Evolutionary conservation across 1,140 invertebrate species (phyloP), one percentile per base, ranked within the genome.

Genomic region (Kradibia gibbosae): DNA sequence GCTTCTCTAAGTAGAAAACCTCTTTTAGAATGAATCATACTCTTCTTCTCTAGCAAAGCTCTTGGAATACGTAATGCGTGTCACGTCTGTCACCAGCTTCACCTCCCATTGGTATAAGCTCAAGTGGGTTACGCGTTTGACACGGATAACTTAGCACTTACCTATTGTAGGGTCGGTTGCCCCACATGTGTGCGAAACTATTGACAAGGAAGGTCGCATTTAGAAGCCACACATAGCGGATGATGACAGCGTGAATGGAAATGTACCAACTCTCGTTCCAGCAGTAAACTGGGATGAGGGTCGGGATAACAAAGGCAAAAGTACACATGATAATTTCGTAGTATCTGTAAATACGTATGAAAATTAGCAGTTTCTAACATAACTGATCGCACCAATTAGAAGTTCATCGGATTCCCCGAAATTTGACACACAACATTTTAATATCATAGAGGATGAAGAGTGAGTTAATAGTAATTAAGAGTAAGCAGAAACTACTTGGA

Each of bases 171-270:
- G 96, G 96, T 84, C 94, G 94, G 85, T 93, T 93, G 39, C 97
- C 97, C 92, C 93, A 96, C 83, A 96, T 92, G 87, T 98, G 96
- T 31, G 96, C 96, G 78, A 95, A 94, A 86, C 95, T 96, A 89
- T 99, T 99, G 45, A 99, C 97, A 10, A 95, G 92, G 96, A 97
- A 98, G 20, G 97, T 98, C 80, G 94, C 94, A 91, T 99, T 96
- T 65, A 99, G 92, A 20, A 92, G 93, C 82, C 94, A 87, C 13
- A 94, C 91, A 89, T 98, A 98, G n/a, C 97, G 94, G 95, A 88
- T 31, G 91, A 93, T 84, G 93, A 93, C 10, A 93, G 92, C 84
- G 94, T 91, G 79, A 94, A 94, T 20, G 93, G 91, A 87, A 87
- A 92, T 89, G 22, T 86, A 86, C 89, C 94, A 93, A 4, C 89